Percentiles rank a stretch among this genome's conserved stretches.
These are phyloP conservation scores for Mythimna albipuncta DNA, from an alignment of 2,888 invertebrate species.

Conservation along the genomic window DNA sequence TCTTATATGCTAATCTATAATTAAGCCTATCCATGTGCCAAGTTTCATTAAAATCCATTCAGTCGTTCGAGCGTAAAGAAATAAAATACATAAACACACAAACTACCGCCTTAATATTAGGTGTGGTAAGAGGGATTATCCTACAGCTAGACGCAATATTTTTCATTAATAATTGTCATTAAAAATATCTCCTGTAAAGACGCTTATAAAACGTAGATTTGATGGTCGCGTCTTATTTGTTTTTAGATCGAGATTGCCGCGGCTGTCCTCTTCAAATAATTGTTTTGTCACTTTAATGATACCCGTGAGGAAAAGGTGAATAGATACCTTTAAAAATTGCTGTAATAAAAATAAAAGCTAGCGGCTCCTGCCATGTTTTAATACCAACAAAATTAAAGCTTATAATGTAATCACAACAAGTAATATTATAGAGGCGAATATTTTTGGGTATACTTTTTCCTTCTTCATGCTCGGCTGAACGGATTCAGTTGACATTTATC, in stretches of 20 bases:
- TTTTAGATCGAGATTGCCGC: not conserved
- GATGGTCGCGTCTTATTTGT: not conserved
- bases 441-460: no score
- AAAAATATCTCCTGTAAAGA: not conserved
- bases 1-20: no score
- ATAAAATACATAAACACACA: no score
- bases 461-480: no score
- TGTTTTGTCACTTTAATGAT: constrained; percentile 3
- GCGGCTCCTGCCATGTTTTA: constrained; percentile 12
- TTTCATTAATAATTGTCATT: not conserved
- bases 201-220: not conserved
- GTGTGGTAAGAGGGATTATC: not conserved
- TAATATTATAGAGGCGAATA: no score
- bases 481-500: no score
- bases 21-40: no score
- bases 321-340: constrained; percentile 15
- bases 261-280: constrained; percentile 18
- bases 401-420: not conserved
- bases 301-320: not conserved
- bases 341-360: constrained; percentile 21
- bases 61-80: no score
- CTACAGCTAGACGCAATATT: not conserved
- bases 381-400: constrained; percentile 7
- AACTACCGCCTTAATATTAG: no score
- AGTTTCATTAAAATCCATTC: no score